Evolutionary conservation across 2,888 invertebrate genomes (phyloP).

Genomic region (Blastobasis lacticolella): DNA sequence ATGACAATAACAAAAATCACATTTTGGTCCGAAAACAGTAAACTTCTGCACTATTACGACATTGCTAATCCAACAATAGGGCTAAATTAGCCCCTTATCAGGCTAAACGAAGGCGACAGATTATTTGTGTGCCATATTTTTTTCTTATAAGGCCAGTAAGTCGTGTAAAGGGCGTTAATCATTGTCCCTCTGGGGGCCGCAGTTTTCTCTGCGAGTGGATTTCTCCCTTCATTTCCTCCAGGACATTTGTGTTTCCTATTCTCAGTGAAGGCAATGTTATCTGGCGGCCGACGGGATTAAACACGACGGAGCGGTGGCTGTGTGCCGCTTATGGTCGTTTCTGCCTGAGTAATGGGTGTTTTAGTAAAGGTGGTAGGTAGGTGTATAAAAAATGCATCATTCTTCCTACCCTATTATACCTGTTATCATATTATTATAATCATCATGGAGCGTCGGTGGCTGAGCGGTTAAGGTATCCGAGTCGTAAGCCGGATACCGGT

Average conservation of each 20-base stretch:
- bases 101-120: not conserved
- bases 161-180: constrained; percentile 49
- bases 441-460: no score
- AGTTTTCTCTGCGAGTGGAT: constrained; percentile 27
- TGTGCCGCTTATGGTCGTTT: not conserved
- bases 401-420: no score
- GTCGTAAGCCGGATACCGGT: no score
- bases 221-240: constrained; percentile 50
- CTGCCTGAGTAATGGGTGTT: not conserved
- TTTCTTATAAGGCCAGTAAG: constrained; percentile 9
- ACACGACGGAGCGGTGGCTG: not conserved
- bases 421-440: no score
- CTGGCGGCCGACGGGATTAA: constrained; percentile 24
- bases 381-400: no score
- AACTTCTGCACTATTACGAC: no score
- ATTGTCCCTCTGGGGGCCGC: constrained; percentile 19
- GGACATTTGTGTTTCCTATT: constrained; percentile 49
- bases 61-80: no score
- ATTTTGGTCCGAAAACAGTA: no score
- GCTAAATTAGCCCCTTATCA: no score
- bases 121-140: not conserved
- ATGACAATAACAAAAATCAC: no score
- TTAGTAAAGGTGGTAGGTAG: no score
- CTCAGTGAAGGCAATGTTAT: constrained; percentile 40
- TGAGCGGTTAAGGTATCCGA: no score